phyloP scores from a whole-genome alignment of 2,113 vertebrate species.

The Camelus bactrianus region DNA sequence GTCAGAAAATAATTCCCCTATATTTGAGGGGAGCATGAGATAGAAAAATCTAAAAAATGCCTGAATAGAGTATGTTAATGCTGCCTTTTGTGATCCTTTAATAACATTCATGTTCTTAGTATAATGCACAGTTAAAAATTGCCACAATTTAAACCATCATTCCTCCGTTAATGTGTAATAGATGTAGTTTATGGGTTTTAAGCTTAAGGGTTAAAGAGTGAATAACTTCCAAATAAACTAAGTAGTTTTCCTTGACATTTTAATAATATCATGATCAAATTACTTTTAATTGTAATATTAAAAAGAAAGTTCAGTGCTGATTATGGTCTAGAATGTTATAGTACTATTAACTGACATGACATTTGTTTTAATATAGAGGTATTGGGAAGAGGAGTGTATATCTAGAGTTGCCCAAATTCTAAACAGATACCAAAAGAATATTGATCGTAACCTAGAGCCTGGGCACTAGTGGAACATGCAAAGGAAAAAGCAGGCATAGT shows the following conservation, averaged over 20 bases:
- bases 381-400: neutral
- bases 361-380: neutral
- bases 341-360: neutral
- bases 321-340: neutral
- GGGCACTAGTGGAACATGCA: neutral
- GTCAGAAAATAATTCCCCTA: conserved; percentile 26
- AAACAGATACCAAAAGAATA: neutral
- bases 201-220: neutral
- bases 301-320: conserved; percentile 8
- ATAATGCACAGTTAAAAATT: neutral
- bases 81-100: conserved; percentile 23
- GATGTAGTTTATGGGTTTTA: conserved; percentile 37
- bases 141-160: neutral
- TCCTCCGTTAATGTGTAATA: conserved; percentile 18
- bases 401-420: neutral
- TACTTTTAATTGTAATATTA: conserved; percentile 57
- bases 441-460: neutral
- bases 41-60: conserved; percentile 30
- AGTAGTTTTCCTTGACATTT: conserved; percentile 42
- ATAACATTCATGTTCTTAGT: neutral
- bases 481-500: neutral
- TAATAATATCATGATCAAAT: conserved; percentile 43
- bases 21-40: neutral
- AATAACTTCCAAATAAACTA: conserved; percentile 53
- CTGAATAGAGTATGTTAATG: neutral